Conservation (phyloP, 2,113 vertebrate genomes). For the Onychostoma macrolepis region DNA sequence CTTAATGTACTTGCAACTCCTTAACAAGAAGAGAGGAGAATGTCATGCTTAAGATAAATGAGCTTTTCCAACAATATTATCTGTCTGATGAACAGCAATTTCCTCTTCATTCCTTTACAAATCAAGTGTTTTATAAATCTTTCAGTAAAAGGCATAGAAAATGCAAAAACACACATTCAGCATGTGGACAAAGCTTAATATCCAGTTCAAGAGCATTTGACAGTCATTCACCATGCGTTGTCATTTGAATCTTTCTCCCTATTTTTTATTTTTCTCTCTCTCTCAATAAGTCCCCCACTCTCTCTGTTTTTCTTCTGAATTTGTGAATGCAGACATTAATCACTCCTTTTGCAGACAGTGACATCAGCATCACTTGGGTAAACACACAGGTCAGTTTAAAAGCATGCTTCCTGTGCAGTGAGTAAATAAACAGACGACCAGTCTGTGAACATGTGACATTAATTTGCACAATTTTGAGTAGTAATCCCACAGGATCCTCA, state of each 20-base stretch:
- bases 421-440: slow-evolving; percentile 70
- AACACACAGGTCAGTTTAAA: slow-evolving; percentile 58
- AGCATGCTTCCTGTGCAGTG: slow-evolving; percentile 26
- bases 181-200: neutral
- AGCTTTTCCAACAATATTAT: neutral
- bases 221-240: neutral
- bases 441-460: slow-evolving; percentile 55
- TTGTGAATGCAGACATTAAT: slow-evolving; percentile 70
- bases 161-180: neutral
- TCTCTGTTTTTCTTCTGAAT: neutral
- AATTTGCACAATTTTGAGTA: slow-evolving; percentile 49
- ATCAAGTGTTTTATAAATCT: neutral
- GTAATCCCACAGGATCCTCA: neutral
- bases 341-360: slow-evolving; percentile 74
- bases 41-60: neutral
- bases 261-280: neutral
- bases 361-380: slow-evolving; percentile 70
- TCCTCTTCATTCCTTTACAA: neutral
- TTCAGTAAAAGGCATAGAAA: neutral
- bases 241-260: slow-evolving; percentile 1
- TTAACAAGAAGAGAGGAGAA: neutral
- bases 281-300: slow-evolving; percentile 16
- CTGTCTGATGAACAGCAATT: neutral
- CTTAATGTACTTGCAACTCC: neutral
- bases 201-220: neutral